Percentiles rank a stretch among this genome's conserved stretches.
Conservation (phyloP, 2,888 invertebrate genomes). For the Dasypolia templi region DNA sequence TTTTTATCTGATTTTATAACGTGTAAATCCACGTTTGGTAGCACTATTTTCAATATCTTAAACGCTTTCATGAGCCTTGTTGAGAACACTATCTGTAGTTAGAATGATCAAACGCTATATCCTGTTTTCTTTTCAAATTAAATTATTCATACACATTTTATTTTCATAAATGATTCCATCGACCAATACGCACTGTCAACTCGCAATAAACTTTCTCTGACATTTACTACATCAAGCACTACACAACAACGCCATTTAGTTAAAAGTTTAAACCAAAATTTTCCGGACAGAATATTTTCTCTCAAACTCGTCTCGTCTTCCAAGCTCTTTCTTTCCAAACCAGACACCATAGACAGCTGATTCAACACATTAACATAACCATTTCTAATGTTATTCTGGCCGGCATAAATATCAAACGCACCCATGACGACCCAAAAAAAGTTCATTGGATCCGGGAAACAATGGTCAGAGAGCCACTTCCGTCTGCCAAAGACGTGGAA, state of each 20-base stretch:
- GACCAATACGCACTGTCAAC: conserved; percentile 13
- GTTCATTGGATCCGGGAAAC: conserved; percentile 87
- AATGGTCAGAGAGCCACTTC: conserved; percentile 79
- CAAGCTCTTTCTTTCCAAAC: conserved; percentile 37
- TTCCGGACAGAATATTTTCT: conserved; percentile 43
- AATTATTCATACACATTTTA: conserved; percentile 11
- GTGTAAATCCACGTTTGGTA: not conserved
- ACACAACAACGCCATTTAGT: conserved; percentile 31
- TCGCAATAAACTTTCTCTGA: conserved; percentile 49
- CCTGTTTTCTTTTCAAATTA: conserved; percentile 14
- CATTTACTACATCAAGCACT: conserved; percentile 34
- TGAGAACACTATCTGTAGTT: not conserved
- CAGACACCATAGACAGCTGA: conserved; percentile 61
- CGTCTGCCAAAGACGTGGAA: conserved; percentile 80
- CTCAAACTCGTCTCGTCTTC: conserved; percentile 10
- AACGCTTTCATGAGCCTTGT: not conserved
- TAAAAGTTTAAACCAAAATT: conserved; percentile 36
- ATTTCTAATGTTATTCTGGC: conserved; percentile 58
- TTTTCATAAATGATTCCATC: conserved; percentile 4
- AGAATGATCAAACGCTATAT: not conserved
- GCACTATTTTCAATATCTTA: not conserved
- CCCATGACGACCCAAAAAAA: conserved; percentile 78
- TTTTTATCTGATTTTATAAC: too few relatives aligned
- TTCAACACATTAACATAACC: conserved; percentile 61
- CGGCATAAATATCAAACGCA: conserved; percentile 63